Evolutionary conservation across 2,888 invertebrate species (phyloP), one percentile per base, ranked within the genome.

Genomic region (Parasteatoda lunata): DNA sequence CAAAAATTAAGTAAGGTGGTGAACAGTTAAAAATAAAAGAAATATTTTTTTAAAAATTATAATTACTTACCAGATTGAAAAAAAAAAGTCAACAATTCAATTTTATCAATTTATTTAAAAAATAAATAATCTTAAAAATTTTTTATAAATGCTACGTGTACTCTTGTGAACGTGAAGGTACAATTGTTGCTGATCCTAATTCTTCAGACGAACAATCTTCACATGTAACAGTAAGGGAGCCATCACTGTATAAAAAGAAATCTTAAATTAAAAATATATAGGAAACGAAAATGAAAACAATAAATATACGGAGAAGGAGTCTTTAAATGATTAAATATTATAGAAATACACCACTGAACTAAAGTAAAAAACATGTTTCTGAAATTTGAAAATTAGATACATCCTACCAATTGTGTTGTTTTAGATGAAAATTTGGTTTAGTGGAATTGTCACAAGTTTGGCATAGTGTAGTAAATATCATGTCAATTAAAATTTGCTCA

Each of bases 161-260:
- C 15, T 48, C 71, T 47, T 80, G 76, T 47, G 9, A 30, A 6
- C 15, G 76, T 68, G 85, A 66, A 52, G 85, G 80, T 51, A 86
- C 77, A 66, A 81, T 54, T 9, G 79, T 86, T 6, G 80, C 77
- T 66, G 85, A 80, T 59, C 87, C 82, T 65, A 82, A 15, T 48
- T 87, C 82, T 69, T 82, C 82, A 59, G 85, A 86, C 66, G 85
- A 52, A 80, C 80, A 80, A 52, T 88, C 88, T 80, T 80, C 80
- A 59, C 88, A 88, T 15, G 68, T 76, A 8, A 84, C 82, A 76
- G 69, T 76, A 7, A 88, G 45, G 45, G 88, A 84, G 65, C 88
- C 88, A 80, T 88, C 88, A 76, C 88, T 88, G 75, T 59, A 81
- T 68, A 47, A 47, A 85, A 68, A 79, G 51, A 59, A 30, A 30